phyloP scores from a whole-genome alignment of 30 jellyfish, hydroid and myxozoan genomes.

The Phacellophora camtschatica region DNA sequence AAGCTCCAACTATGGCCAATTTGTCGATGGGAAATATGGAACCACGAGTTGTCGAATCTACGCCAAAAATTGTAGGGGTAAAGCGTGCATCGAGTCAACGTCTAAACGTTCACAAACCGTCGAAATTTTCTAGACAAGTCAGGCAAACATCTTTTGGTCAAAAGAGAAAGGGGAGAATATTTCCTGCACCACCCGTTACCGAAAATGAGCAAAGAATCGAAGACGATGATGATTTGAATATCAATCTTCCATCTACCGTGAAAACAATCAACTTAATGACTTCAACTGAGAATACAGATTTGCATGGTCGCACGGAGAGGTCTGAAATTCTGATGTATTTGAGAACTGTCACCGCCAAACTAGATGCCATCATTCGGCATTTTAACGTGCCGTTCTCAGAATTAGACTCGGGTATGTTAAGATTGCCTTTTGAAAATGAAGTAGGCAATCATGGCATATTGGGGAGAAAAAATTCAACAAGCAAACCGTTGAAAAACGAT shows the following conservation, averaged over 20 bases:
- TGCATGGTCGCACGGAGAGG: conserved; percentile 1
- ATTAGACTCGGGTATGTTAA: neutral
- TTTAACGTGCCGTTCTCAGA: conserved; percentile 78
- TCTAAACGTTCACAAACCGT: neutral
- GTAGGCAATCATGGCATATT: neutral
- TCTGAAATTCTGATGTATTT: conserved; percentile 32
- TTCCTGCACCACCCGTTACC: neutral
- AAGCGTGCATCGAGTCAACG: neutral
- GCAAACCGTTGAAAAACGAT: too few relatives aligned
- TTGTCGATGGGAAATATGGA: neutral
- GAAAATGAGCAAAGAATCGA: neutral
- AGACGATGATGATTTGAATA: conserved; percentile 12
- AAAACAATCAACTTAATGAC: conserved; percentile 39
- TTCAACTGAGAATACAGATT: neutral
- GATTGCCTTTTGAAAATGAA: neutral
- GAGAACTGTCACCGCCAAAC: conserved; percentile 67
- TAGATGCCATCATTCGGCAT: conserved; percentile 83
- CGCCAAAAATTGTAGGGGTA: neutral
- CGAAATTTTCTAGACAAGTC: neutral
- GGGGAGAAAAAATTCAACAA: neutral
- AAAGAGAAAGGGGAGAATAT: neutral
- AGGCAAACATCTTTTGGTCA: neutral
- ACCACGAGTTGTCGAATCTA: neutral
- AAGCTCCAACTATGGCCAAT: conserved; percentile 43
- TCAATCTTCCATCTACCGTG: conserved; percentile 19